Evolutionary conservation across 2,113 vertebrate genomes (phyloP).

Genomic region (rat (Rattus norvegicus)): GRCr8 NC_086028.1:100404001-100404500

Average conservation of each 20-base stretch:
- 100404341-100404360: background rate
- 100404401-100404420: background rate
- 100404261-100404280: constrained; percentile 47
- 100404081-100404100: constrained; percentile 80
- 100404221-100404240: constrained; percentile 82
- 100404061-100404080: constrained; percentile 56
- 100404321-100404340: background rate
- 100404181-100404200: constrained; percentile 72
- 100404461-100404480: constrained; percentile 62
- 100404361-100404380: too few species aligned
- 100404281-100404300: background rate
- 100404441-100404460: background rate
- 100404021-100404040: background rate
- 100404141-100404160: constrained; percentile 85
- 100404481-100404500: background rate
- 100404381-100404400: background rate
- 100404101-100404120: constrained; percentile 91
- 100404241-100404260: constrained; percentile 83
- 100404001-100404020: constrained; percentile 45
- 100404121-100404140: constrained; percentile 88
- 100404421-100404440: background rate
- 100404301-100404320: background rate
- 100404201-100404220: constrained; percentile 25
- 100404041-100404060: constrained; percentile 44
- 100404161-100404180: constrained; percentile 87